phyloP scores from a whole-genome alignment of 2,113 vertebrate species.

The Mirounga angustirostris region DNA sequence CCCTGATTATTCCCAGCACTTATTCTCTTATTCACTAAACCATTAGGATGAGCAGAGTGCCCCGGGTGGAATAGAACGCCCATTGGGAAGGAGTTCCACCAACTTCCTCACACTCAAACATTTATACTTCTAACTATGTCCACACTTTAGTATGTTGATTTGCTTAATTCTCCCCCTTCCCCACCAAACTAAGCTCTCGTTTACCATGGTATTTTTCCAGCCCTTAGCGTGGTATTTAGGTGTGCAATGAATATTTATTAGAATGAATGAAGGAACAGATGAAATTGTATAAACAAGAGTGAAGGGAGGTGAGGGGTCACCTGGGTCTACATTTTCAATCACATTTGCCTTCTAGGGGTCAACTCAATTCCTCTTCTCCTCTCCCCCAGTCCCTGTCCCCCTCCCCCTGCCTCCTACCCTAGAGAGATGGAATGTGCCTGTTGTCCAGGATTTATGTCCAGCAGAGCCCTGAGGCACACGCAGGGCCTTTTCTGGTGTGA shows the following conservation, averaged over 20 bases:
- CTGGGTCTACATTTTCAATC: background rate
- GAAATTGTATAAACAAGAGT: background rate
- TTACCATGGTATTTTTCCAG: background rate
- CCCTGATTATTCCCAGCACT: background rate
- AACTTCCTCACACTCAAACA: background rate
- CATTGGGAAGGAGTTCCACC: background rate
- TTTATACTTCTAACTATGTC: background rate
- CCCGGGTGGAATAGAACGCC: background rate
- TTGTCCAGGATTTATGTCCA: slow-evolving; percentile 80
- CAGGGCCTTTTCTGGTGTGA: slow-evolving; percentile 73
- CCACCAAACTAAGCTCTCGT: background rate
- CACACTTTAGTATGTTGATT: background rate
- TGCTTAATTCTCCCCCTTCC: background rate
- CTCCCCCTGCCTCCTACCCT: fast-evolving
- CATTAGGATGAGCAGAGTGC: background rate
- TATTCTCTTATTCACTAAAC: background rate
- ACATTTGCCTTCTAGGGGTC: background rate
- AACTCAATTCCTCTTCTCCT: background rate
- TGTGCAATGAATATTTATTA: background rate
- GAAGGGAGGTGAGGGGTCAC: background rate
- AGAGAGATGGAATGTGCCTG: slow-evolving; percentile 74
- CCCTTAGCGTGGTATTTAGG: background rate
- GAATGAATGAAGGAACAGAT: background rate
- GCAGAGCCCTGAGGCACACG: slow-evolving; percentile 71
- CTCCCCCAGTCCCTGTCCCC: background rate